Evolutionary conservation across 2,888 invertebrate genomes (phyloP).

Genomic region (Heliconius cydno): DNA sequence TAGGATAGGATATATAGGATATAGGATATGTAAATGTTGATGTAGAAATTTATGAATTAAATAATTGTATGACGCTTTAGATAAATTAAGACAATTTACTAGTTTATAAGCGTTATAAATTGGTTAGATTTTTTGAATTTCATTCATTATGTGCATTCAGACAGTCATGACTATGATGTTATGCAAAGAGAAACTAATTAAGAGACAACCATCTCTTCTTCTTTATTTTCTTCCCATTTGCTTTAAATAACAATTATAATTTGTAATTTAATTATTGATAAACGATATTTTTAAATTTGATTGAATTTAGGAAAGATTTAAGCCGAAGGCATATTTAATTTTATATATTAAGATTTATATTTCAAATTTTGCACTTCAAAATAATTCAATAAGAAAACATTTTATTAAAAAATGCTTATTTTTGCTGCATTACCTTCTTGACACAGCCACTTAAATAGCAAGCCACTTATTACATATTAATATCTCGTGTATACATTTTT

Average conservation of each 20-base stretch:
- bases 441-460: slow-evolving; percentile 22
- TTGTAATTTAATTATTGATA: not conserved
- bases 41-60: not conserved
- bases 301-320: no score
- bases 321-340: no score
- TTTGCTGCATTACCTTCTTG: not conserved
- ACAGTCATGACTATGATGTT: not conserved
- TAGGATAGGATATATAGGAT: no score
- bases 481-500: slow-evolving; percentile 22
- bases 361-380: no score
- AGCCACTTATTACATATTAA: slow-evolving; percentile 29
- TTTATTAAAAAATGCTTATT: not conserved
- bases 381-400: not conserved
- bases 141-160: not conserved
- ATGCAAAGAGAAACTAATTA: not conserved
- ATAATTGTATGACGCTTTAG: not conserved
- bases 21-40: not conserved
- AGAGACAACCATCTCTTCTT: not conserved
- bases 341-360: no score
- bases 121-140: not conserved
- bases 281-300: not conserved
- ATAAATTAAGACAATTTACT: not conserved
- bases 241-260: not conserved
- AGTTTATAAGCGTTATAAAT: not conserved
- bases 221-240: not conserved